Conservation (phyloP, 2,113 vertebrate genomes). For the Lagopus leucura region DNA sequence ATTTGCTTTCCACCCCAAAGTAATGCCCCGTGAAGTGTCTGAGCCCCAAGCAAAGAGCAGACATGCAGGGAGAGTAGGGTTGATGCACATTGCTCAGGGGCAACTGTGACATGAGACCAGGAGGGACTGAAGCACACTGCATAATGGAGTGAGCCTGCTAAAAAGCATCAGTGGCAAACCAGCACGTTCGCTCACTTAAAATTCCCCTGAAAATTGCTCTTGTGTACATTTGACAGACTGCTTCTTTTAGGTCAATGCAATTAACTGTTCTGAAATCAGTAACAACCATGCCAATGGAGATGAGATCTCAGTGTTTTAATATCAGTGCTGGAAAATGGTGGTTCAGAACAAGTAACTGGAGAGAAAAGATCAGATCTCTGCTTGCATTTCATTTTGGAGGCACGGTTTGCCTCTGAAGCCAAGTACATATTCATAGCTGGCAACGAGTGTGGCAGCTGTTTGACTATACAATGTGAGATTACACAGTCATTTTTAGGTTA, state of each 20-base stretch:
- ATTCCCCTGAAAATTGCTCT: constrained; percentile 14
- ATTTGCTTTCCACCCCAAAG: background rate
- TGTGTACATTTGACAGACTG: background rate
- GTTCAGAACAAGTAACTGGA: constrained; percentile 9
- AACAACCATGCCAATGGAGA: background rate
- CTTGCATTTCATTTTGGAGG: constrained; percentile 52
- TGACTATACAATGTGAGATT: constrained; percentile 17
- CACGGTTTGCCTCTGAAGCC: constrained; percentile 57
- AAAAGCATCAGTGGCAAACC: background rate
- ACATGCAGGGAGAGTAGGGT: background rate
- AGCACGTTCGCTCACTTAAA: background rate
- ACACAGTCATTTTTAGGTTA: constrained; percentile 53
- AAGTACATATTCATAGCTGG: constrained; percentile 55
- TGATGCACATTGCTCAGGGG: background rate
- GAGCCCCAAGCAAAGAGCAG: background rate
- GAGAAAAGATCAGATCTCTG: background rate
- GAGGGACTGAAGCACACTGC: background rate
- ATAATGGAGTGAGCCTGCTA: constrained; percentile 10
- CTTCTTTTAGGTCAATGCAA: constrained; percentile 14
- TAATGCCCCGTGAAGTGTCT: no score
- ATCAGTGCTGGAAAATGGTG: background rate
- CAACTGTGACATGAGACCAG: background rate
- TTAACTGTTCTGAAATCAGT: constrained; percentile 10
- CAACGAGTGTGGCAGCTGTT: constrained; percentile 48
- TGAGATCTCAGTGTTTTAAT: background rate